phyloP scores from a whole-genome alignment of 2,888 invertebrate species.

The Eupithecia subfuscata region DNA sequence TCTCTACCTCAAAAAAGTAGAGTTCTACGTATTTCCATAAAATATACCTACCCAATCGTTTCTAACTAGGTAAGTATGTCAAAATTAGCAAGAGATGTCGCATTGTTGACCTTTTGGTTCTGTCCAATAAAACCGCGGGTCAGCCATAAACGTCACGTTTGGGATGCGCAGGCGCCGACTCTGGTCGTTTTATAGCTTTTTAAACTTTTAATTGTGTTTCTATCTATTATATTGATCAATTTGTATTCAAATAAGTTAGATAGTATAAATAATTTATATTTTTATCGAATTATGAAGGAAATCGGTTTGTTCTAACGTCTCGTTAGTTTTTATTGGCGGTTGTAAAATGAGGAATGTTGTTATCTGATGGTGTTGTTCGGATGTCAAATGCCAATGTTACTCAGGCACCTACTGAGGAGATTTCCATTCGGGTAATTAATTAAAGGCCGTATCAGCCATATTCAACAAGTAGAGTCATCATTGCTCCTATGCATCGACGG shows the following conservation, averaged over 20 bases:
- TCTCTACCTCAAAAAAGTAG: neutral
- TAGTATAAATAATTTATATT: slow-evolving; percentile 42
- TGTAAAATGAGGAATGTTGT: slow-evolving; percentile 43
- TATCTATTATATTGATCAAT: slow-evolving; percentile 44
- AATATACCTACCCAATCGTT: neutral
- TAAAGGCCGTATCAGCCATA: neutral
- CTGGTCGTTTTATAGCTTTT: slow-evolving; percentile 34
- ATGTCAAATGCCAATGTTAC: slow-evolving; percentile 37
- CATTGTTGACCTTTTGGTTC: slow-evolving; percentile 36
- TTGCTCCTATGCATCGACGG: neutral
- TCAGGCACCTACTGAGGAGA: slow-evolving; percentile 5
- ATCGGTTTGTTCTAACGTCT: slow-evolving; percentile 38
- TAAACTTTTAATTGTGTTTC: slow-evolving; percentile 43
- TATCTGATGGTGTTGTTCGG: slow-evolving; percentile 38
- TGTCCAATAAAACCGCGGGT: slow-evolving; percentile 41
- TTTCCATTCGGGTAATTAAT: neutral
- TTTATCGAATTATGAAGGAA: slow-evolving; percentile 45
- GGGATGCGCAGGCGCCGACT: slow-evolving; percentile 38
- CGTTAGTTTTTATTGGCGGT: slow-evolving; percentile 41
- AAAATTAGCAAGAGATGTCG: slow-evolving; percentile 16
- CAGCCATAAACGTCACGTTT: slow-evolving; percentile 37
- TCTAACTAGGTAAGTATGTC: slow-evolving; percentile 12
- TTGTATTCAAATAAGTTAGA: slow-evolving; percentile 43
- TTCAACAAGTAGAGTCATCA: neutral
- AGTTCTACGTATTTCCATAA: neutral